A percentile compares a stretch with the other conserved stretches of the same genome.
Conservation (phyloP, 1,140 invertebrate species). For the Ips nitidus region DNA sequence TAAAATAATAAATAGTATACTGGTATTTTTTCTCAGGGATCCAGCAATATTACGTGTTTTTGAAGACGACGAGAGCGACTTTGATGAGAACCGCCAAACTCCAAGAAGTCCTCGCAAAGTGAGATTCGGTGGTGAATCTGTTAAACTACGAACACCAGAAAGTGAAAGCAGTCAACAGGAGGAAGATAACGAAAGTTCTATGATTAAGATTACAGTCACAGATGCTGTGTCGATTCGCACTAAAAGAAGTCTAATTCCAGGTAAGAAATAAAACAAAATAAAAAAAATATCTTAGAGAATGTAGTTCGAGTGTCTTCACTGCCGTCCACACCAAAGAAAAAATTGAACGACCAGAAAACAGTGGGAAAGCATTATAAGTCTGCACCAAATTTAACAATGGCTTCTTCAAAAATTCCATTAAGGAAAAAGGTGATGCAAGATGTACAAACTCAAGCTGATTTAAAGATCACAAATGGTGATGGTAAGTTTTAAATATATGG, state of each 20-base stretch:
- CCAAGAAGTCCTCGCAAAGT: constrained; percentile 62
- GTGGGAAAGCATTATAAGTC: constrained; percentile 38
- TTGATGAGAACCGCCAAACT: constrained; percentile 55
- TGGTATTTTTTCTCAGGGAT: constrained; percentile 3
- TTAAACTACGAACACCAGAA: constrained; percentile 80
- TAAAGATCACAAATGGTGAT: no score
- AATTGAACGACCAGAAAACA: constrained; percentile 4
- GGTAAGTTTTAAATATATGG: no score
- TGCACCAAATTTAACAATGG: constrained; percentile 41
- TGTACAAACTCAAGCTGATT: neutral
- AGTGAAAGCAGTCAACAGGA: constrained; percentile 64
- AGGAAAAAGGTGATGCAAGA: constrained; percentile 13
- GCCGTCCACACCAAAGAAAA: constrained; percentile 35
- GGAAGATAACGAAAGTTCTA: constrained; percentile 53
- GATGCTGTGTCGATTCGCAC: constrained; percentile 39
- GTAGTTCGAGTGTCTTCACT: constrained; percentile 37
- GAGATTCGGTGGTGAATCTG: constrained; percentile 78
- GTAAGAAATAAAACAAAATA: constrained; percentile 11
- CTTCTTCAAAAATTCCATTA: constrained; percentile 34
- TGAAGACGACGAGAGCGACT: constrained; percentile 55
- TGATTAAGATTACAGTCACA: constrained; percentile 41
- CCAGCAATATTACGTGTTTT: constrained; percentile 1
- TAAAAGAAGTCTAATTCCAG: constrained; percentile 43
- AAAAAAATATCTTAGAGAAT: neutral
- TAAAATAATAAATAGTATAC: neutral